phyloP scores from a whole-genome alignment of 2,113 vertebrate genomes.

The Epinephelus moara region DNA sequence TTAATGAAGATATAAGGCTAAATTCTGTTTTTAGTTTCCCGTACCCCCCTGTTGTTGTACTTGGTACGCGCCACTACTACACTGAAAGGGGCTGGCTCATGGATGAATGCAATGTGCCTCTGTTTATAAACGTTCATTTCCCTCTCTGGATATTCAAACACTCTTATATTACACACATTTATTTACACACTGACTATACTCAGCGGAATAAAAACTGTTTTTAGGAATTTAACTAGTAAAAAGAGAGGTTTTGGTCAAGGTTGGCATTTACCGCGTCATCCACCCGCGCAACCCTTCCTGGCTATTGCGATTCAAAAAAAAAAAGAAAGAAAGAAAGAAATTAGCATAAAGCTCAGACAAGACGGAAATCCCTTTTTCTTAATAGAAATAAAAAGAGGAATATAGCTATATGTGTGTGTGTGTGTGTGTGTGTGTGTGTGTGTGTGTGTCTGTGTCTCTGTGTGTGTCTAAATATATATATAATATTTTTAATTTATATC shows the following conservation, averaged over 20 bases:
- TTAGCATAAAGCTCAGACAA: not conserved
- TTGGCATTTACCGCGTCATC: not conserved
- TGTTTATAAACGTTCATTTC: constrained; percentile 68
- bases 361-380: not conserved
- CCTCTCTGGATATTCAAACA: not conserved
- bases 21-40: not conserved
- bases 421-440: too few species aligned
- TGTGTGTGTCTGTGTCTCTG: too few species aligned
- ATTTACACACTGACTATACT: accelerated
- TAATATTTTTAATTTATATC: too few species aligned
- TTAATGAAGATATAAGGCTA: not conserved
- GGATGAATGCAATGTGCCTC: constrained; percentile 58
- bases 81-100: constrained; percentile 21
- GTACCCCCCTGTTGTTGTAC: not conserved
- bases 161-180: not conserved
- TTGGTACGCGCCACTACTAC: constrained; percentile 78
- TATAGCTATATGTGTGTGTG: too few species aligned
- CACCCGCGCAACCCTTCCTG: not conserved
- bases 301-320: not conserved
- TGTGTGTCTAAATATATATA: too few species aligned
- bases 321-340: not conserved
- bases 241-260: not conserved
- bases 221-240: not conserved
- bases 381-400: too few species aligned
- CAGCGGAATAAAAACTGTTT: accelerated